phyloP scores from a whole-genome alignment of 2,113 vertebrate species.

The Misgurnus mizolepis region DNA sequence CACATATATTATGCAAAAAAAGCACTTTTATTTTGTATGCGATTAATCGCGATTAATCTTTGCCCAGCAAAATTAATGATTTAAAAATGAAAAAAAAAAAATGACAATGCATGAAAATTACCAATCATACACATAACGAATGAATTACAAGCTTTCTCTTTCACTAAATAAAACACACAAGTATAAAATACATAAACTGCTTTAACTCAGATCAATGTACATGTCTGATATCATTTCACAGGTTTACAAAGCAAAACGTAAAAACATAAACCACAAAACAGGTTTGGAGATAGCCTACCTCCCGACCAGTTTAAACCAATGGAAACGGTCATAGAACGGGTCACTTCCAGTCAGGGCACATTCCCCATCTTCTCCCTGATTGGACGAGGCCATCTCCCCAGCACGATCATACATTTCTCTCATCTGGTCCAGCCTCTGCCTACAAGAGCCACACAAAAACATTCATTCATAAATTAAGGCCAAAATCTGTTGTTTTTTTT shows the following conservation, averaged over 20 bases:
- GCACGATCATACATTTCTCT: conserved; percentile 97
- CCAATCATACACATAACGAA: conserved; percentile 4
- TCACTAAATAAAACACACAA: background rate
- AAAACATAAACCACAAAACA: background rate
- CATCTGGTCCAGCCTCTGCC: conserved; percentile 95
- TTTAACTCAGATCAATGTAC: background rate
- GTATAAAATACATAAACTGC: background rate
- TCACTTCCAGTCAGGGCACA: conserved; percentile 86
- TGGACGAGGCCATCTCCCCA: conserved; percentile 86
- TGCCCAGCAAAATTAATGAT: background rate
- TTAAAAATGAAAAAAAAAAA: conserved; percentile 6
- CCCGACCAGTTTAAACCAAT: conserved; percentile 98
- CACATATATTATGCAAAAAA: too few relatives aligned
- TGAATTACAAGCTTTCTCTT: background rate
- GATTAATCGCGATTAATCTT: too few relatives aligned
- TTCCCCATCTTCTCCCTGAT: conserved; percentile 82
- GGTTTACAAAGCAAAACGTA: too few relatives aligned
- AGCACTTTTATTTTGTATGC: too few relatives aligned
- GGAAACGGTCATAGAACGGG: conserved; percentile 97
- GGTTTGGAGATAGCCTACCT: conserved; percentile 76
- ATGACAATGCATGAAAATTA: background rate
- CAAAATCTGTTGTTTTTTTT: background rate
- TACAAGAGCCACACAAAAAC: conserved; percentile 56
- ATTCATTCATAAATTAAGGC: background rate
- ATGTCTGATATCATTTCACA: background rate